phyloP scores from a whole-genome alignment of 2,888 invertebrate species.

The Hybos culiciformis region DNA sequence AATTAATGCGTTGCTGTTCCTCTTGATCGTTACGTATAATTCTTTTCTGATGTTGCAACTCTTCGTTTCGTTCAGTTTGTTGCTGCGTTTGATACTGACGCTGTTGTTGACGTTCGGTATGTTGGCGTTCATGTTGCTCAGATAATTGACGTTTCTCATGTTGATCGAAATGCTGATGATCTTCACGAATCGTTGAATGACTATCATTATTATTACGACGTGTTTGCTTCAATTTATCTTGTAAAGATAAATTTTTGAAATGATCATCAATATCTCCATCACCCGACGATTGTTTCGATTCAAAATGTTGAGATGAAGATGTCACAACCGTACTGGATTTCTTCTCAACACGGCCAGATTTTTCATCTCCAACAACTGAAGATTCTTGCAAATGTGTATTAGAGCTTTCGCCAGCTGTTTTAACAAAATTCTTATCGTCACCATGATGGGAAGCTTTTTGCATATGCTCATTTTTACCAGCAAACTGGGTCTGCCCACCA shows the following conservation, averaged over 20 bases:
- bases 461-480: constrained; percentile 47
- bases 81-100: not conserved
- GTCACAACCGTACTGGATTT: constrained; percentile 30
- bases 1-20: constrained; percentile 12
- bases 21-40: not conserved
- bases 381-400: constrained; percentile 39
- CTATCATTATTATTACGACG: constrained; percentile 3
- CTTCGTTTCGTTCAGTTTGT: not conserved
- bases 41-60: not conserved
- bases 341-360: constrained; percentile 34
- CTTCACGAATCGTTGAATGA: constrained; percentile 18
- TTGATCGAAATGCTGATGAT: not conserved
- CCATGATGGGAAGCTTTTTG: constrained; percentile 41
- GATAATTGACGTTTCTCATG: not conserved
- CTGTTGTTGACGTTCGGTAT: not conserved
- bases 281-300: constrained; percentile 25
- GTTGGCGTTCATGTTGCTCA: not conserved
- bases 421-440: constrained; percentile 40
- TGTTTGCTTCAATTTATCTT: constrained; percentile 27
- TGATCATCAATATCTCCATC: constrained; percentile 18
- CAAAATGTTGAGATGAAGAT: constrained; percentile 27
- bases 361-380: constrained; percentile 39
- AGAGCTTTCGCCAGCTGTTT: constrained; percentile 37
- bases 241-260: constrained; percentile 4
- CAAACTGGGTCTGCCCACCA: constrained; percentile 49